Base-by-base conservation (phyloP, 2,888 invertebrate genomes). In the Drosophila melanosoma region DNA sequence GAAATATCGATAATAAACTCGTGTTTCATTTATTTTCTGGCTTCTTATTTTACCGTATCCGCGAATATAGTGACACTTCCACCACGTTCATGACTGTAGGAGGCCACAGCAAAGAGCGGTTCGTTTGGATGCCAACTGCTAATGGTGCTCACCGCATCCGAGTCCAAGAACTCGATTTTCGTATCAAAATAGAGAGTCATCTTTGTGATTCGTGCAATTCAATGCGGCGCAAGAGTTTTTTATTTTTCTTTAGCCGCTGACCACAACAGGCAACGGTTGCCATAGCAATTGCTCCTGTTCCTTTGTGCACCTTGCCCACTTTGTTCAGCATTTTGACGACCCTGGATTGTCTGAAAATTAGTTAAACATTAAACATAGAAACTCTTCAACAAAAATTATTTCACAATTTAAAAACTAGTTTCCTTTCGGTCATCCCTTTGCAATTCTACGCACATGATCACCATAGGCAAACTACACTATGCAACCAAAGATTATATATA, bases 121-220 rank as follows among this genome's bases (percentile, higher is more conserved):
- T 96, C 94, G 70, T 95, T 95, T 36, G 95, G 94, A 93, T 98
- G 98, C 98, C 98, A 98, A 70, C 95, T 94, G 65, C 96, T 95
- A 79, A 95, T 95, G n/a, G 97, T 96, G 76, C 96, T 96, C 59
- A 97, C 95, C n/a, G 97, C 95, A 90, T 96, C 96, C 58, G 93
- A 93, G 90, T 97, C 97, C 52, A 95, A 94, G 92, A 96, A 96
- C 93, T 95, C 95, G n/a, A 97, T 95, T 87, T 96, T 96, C 69
- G 95, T 96, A 93, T 97, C 97, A 90, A 97, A 97, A 90, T 97
- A 97, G 33, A 97, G 93, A 58, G 97, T 96, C 97, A 97, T 97
- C 32, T 45, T 26, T 17, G 26, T 6, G 20, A 17, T 15, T 42
- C 12, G 1, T 51, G 4, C 17, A 35, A 29, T 20, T 17, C 6